A percentile compares a stretch with the other conserved stretches of the same genome.
Conservation (phyloP, 2,113 vertebrate species). For the Callaeas wilsoni region DNA sequence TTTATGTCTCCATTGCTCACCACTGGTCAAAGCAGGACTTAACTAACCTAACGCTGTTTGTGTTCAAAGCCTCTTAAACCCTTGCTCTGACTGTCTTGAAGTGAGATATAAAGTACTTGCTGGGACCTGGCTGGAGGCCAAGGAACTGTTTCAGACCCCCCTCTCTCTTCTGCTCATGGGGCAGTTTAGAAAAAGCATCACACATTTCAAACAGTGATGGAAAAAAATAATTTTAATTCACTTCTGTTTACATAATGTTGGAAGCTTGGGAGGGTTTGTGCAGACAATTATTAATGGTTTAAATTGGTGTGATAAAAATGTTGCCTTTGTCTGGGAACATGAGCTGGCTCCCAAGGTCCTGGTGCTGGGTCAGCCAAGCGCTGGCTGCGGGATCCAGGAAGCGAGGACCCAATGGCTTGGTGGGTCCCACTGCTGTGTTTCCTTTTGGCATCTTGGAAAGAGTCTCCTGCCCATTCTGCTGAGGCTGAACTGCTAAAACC, state of each 20-base stretch:
- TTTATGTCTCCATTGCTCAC: conserved; percentile 1
- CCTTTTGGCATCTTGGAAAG: neutral
- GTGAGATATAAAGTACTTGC: neutral
- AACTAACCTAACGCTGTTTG: neutral
- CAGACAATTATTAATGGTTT: conserved; percentile 15
- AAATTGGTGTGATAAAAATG: neutral
- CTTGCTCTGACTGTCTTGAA: neutral
- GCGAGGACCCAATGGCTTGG: neutral
- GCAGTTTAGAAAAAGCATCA: neutral
- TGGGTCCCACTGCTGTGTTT: neutral
- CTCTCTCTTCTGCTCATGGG: neutral
- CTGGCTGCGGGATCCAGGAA: neutral
- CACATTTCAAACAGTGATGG: conserved; percentile 29
- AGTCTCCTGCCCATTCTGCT: neutral
- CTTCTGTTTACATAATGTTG: conserved; percentile 10
- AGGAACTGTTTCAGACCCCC: neutral
- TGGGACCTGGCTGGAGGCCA: conserved; percentile 8
- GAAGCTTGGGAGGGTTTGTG: neutral
- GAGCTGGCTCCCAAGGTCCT: neutral
- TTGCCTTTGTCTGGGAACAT: neutral
- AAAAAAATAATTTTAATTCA: conserved; percentile 32
- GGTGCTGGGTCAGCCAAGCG: fast-evolving
- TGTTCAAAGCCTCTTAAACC: conserved; percentile 33
- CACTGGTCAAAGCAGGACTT: conserved; percentile 16
- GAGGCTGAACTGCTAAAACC: neutral